These are phyloP conservation scores for Marcusenius ussheri DNA, from an alignment of 2,113 vertebrate species.

Conservation along the genomic window DNA sequence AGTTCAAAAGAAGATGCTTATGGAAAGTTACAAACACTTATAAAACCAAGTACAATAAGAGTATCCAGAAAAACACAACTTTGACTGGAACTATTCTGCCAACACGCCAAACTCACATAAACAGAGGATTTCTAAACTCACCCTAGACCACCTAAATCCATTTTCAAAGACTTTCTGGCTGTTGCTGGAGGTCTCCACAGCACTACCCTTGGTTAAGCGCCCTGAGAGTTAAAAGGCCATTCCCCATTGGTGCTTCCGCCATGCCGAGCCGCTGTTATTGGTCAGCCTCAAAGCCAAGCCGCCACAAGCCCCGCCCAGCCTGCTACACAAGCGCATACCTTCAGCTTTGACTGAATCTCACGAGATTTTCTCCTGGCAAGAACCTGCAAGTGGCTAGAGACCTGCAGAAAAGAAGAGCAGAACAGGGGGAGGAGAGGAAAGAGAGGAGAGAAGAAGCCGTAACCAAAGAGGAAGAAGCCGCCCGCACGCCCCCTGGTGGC, in stretches of 20 bases:
- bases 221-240: not conserved
- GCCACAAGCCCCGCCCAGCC: conserved; percentile 17
- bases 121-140: not conserved
- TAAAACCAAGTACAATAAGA: not conserved
- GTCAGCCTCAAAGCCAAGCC: conserved; percentile 34
- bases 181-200: not conserved
- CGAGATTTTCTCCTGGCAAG: conserved; percentile 97
- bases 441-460: conserved; percentile 66
- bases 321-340: conserved; percentile 67
- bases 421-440: conserved; percentile 23
- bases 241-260: not conserved
- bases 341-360: conserved; percentile 96
- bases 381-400: conserved; percentile 99
- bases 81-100: not conserved
- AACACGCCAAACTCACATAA: not conserved
- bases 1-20: not conserved
- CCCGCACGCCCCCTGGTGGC: conserved; percentile 51
- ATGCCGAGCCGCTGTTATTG: conserved; percentile 5
- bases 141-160: not conserved
- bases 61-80: not conserved
- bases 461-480: conserved; percentile 57
- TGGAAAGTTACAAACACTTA: not conserved
- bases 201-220: not conserved
- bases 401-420: conserved; percentile 63
- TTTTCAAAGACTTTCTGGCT: not conserved